phyloP scores from a whole-genome alignment of 2,888 invertebrate species.

The Pachydiplax longipennis region DNA sequence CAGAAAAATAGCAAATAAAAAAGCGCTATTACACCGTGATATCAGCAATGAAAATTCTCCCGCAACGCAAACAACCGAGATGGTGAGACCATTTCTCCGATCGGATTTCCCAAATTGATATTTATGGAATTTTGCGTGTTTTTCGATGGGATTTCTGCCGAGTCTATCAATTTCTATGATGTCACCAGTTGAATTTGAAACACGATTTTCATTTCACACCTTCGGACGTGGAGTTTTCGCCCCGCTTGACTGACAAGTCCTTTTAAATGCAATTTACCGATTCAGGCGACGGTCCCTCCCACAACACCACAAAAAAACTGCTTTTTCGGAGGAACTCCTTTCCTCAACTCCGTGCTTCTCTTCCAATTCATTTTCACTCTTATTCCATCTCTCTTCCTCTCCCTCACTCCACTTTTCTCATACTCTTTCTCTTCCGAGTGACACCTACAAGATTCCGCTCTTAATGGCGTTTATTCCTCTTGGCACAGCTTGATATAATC shows the following conservation, averaged over 20 bases:
- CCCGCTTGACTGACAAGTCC: slow-evolving; percentile 17
- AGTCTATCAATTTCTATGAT: slow-evolving; percentile 43
- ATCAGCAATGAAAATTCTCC: no score
- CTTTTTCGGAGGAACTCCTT: slow-evolving; percentile 1
- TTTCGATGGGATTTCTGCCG: background rate
- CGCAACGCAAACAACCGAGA: no score
- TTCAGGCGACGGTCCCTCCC: slow-evolving; percentile 45
- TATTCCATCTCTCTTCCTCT: background rate
- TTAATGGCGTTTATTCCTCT: background rate
- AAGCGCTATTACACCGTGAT: no score
- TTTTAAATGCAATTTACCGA: slow-evolving; percentile 46
- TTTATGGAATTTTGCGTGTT: slow-evolving; percentile 6
- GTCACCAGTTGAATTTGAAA: slow-evolving; percentile 43
- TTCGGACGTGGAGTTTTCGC: slow-evolving; percentile 18
- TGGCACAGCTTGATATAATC: background rate
- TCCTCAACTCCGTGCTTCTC: slow-evolving; percentile 6
- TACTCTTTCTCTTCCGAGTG: background rate
- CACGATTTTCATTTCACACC: slow-evolving; percentile 43
- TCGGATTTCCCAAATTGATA: slow-evolving; percentile 2
- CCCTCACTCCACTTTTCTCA: background rate
- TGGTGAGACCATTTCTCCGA: background rate
- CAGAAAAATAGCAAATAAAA: no score
- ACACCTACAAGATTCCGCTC: slow-evolving; percentile 17
- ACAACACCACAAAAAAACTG: background rate
- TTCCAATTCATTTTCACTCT: background rate